Conservation (phyloP, 1,140 invertebrate species). For the Pinna nobilis region DNA sequence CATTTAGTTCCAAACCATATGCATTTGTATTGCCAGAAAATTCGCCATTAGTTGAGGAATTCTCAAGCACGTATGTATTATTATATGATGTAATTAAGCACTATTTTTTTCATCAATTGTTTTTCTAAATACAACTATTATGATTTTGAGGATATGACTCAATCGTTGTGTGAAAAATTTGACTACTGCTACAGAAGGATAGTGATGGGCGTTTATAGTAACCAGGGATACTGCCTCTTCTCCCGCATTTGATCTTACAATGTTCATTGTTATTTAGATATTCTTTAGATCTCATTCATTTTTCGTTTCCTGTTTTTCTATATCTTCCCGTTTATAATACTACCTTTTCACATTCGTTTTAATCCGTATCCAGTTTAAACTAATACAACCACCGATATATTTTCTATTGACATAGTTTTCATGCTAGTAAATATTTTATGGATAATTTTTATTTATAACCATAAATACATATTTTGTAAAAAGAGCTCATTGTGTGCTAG, state of each 20-base stretch:
- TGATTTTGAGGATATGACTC: neutral
- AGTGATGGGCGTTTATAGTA: neutral
- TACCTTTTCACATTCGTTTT: too few species aligned
- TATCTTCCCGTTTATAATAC: too few species aligned
- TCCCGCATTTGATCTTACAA: neutral
- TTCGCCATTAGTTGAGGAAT: slow-evolving; percentile 39
- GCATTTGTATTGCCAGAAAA: slow-evolving; percentile 53
- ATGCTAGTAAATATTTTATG: slow-evolving; percentile 83
- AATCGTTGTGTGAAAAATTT: neutral
- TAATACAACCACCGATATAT: neutral
- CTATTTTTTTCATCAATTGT: neutral
- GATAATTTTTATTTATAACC: too few species aligned
- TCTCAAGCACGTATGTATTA: slow-evolving; percentile 47
- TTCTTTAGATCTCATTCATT: neutral
- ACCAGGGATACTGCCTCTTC: neutral
- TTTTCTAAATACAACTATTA: too few species aligned
- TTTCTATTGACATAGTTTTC: slow-evolving; percentile 86
- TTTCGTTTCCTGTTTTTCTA: too few species aligned
- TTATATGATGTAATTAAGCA: too few species aligned
- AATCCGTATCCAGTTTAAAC: too few species aligned
- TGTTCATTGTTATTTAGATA: neutral
- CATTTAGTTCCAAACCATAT: slow-evolving; percentile 57
- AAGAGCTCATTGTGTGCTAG: too few species aligned
- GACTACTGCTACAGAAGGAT: too few species aligned
- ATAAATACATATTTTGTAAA: too few species aligned